A percentile compares a stretch with the other conserved stretches of the same genome.
These are phyloP conservation scores for Bujurquina vittata DNA, from an alignment of 2,113 vertebrate genomes.

Conservation along the genomic window DNA sequence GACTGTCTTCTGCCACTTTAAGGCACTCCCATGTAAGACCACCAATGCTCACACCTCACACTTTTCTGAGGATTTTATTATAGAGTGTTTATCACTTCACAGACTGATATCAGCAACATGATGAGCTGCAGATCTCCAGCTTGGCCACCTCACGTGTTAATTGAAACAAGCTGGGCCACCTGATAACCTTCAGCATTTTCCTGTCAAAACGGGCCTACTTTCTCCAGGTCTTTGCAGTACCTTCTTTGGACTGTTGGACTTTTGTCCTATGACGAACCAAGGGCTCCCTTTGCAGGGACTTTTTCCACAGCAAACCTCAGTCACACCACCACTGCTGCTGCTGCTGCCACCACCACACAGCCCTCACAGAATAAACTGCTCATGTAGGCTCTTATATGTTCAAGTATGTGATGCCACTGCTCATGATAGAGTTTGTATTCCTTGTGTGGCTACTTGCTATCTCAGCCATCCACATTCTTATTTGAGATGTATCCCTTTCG, in stretches of 20 bases:
- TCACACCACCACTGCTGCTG: conserved; percentile 62
- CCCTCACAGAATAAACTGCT: conserved; percentile 49
- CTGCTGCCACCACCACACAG: conserved; percentile 50
- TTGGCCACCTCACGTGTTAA: conserved; percentile 31
- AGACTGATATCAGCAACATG: conserved; percentile 44
- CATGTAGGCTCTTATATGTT: conserved; percentile 21
- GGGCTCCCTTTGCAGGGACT: conserved; percentile 58
- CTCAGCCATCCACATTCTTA: conserved; percentile 37
- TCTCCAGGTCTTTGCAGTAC: conserved; percentile 42
- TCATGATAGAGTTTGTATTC: conserved; percentile 40
- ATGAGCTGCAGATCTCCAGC: conserved; percentile 35
- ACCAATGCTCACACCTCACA: conserved; percentile 23
- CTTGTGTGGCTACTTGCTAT: conserved; percentile 22
- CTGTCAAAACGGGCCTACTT: conserved; percentile 34
- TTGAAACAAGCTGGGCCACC: conserved; percentile 1
- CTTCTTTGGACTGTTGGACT: conserved; percentile 36
- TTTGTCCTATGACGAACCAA: conserved; percentile 53
- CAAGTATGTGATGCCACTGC: conserved; percentile 35
- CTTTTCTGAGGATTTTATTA: conserved; percentile 46
- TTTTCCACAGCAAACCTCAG: conserved; percentile 66
- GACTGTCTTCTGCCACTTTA: conserved; percentile 28
- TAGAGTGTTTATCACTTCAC: conserved; percentile 37
- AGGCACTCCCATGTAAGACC: conserved; percentile 16
- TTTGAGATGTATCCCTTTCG: conserved; percentile 33
- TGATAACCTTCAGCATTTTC: conserved; percentile 26